Conservation (phyloP, 2,113 vertebrate species). For the Spilogale gracilis region DNA sequence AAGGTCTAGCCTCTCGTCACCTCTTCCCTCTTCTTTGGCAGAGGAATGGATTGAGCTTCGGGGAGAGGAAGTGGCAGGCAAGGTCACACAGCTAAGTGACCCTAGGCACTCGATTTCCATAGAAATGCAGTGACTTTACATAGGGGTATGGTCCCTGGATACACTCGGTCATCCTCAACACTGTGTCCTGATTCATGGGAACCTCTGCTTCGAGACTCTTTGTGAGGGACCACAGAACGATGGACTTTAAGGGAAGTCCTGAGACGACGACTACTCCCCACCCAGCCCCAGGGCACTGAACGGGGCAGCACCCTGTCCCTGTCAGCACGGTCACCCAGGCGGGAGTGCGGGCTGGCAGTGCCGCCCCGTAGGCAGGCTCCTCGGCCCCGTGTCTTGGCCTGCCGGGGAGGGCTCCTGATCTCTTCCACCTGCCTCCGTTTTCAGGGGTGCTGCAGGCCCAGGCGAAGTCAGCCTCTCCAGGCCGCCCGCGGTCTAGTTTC, state of each 20-base stretch:
- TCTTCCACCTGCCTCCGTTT: background rate
- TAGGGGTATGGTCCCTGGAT: background rate
- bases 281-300: background rate
- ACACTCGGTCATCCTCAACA: background rate
- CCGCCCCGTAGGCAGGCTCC: background rate
- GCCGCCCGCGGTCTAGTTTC: background rate
- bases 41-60: conserved; percentile 27
- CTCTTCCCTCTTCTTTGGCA: background rate
- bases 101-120: background rate
- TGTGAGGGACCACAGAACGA: background rate
- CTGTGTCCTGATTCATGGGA: background rate
- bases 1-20: background rate
- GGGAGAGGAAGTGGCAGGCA: background rate
- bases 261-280: background rate
- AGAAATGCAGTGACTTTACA: background rate
- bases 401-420: background rate
- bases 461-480: background rate
- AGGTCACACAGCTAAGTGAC: background rate
- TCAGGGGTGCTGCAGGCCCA: background rate
- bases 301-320: background rate
- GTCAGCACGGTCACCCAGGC: background rate
- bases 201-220: background rate
- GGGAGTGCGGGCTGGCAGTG: too few relatives aligned
- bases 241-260: background rate
- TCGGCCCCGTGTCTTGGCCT: background rate